These are phyloP conservation scores for Caenorhabditis macrosperma DNA, from an alignment of 2,888 invertebrate species.

Conservation along the genomic window DNA sequence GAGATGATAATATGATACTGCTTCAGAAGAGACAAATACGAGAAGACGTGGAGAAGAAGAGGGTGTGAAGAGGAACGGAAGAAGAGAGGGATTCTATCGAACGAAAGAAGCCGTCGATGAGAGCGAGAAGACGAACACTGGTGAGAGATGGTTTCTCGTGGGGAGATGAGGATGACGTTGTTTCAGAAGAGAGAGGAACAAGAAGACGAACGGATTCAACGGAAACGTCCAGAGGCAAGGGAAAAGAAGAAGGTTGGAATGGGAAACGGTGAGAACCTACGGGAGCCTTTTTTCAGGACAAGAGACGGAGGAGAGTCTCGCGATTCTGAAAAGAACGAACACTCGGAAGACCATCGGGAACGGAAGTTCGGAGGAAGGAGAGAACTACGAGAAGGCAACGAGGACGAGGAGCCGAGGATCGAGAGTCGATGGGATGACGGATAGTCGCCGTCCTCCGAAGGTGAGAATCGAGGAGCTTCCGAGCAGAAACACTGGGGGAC, in stretches of 20 bases:
- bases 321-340: background rate
- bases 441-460: no score
- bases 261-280: background rate
- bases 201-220: background rate
- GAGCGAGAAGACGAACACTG: no score
- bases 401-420: no score
- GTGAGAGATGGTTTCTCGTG: no score
- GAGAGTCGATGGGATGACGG: no score
- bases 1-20: no score
- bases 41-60: background rate
- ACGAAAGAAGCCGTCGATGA: background rate
- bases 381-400: no score
- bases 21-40: no score
- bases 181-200: no score
- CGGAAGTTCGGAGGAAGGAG: background rate
- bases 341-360: background rate
- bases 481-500: no score
- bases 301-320: background rate
- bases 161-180: no score
- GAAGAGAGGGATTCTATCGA: background rate
- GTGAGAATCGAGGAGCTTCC: no score
- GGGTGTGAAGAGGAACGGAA: background rate
- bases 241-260: background rate
- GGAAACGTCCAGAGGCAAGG: background rate
- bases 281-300: slow-evolving; percentile 9